phyloP scores from a whole-genome alignment of 2,797 vertebrate genomes.

The Orientallactaga sibirica region DNA sequence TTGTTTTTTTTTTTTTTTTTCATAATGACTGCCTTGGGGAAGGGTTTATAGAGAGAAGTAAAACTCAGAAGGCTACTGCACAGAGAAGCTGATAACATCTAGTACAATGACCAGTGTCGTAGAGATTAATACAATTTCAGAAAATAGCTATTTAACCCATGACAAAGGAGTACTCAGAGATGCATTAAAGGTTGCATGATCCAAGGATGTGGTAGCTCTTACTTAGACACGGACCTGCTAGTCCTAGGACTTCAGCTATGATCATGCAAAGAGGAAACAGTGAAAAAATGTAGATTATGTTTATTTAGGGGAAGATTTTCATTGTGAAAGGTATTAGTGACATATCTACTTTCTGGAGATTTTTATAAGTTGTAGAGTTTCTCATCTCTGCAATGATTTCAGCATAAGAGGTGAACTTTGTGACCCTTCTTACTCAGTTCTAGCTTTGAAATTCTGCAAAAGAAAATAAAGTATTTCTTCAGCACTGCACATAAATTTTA shows the following conservation, averaged over 20 bases:
- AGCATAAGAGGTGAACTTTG: slow-evolving; percentile 29
- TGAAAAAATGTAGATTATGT: not conserved
- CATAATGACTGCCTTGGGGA: not conserved
- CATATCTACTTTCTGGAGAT: not conserved
- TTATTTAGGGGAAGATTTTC: not conserved
- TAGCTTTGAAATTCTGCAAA: slow-evolving; percentile 57
- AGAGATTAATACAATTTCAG: not conserved
- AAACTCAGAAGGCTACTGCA: not conserved
- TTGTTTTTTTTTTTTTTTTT: not conserved
- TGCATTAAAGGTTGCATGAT: not conserved
- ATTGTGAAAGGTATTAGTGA: slow-evolving; percentile 5
- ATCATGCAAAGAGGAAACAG: not conserved
- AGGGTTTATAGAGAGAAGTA: not conserved
- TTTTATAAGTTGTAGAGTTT: slow-evolving; percentile 46
- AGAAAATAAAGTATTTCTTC: slow-evolving; percentile 66
- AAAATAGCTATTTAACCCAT: slow-evolving; percentile 18
- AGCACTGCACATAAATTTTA: slow-evolving; percentile 60
- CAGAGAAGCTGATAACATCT: not conserved
- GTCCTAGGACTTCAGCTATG: not conserved
- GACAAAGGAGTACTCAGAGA: not conserved
- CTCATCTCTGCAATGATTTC: slow-evolving; percentile 54
- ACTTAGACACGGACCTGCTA: not conserved
- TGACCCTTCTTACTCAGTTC: slow-evolving; percentile 58
- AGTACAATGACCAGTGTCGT: not conserved
- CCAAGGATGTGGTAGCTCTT: not conserved